phyloP scores from a whole-genome alignment of 2,888 invertebrate genomes.

The Erpobdella octoculata region DNA sequence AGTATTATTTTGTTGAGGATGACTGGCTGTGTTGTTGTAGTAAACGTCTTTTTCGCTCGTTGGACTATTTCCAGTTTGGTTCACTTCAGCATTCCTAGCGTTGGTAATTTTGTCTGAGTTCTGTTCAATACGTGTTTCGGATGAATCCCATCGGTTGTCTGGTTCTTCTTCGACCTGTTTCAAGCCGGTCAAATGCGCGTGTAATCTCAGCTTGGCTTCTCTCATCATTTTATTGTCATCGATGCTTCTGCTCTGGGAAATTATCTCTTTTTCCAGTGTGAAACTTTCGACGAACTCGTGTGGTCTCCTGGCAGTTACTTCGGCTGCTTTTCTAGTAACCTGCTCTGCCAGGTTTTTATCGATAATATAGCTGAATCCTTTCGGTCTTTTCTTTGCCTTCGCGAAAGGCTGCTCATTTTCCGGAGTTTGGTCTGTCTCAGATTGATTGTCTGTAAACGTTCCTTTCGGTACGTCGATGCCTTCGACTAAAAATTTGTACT shows the following conservation, averaged over 20 bases:
- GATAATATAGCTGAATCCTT: constrained; percentile 37
- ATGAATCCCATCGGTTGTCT: background rate
- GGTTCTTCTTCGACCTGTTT: background rate
- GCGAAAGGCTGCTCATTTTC: background rate
- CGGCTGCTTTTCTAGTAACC: constrained; percentile 33
- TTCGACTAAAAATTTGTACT: constrained; percentile 37
- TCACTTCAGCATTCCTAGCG: background rate
- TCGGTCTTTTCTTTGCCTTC: constrained; percentile 1
- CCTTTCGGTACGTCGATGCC: constrained; percentile 37
- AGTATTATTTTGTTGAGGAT: too few relatives aligned
- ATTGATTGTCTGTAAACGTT: constrained; percentile 8
- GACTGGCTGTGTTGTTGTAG: too few relatives aligned
- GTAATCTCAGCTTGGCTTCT: background rate
- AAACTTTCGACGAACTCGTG: constrained; percentile 35
- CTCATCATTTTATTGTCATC: background rate
- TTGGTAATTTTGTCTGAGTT: background rate
- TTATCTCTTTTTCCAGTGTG: background rate
- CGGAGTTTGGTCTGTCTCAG: background rate
- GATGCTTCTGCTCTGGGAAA: background rate
- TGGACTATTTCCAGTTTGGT: background rate
- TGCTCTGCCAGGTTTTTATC: constrained; percentile 33
- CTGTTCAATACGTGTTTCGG: background rate
- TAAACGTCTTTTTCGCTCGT: background rate
- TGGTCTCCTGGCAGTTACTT: constrained; percentile 35
- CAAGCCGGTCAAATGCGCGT: constrained; percentile 15